Evolutionary conservation across 2,113 vertebrate genomes (phyloP).

Genomic region (Gambusia holbrooki): DNA sequence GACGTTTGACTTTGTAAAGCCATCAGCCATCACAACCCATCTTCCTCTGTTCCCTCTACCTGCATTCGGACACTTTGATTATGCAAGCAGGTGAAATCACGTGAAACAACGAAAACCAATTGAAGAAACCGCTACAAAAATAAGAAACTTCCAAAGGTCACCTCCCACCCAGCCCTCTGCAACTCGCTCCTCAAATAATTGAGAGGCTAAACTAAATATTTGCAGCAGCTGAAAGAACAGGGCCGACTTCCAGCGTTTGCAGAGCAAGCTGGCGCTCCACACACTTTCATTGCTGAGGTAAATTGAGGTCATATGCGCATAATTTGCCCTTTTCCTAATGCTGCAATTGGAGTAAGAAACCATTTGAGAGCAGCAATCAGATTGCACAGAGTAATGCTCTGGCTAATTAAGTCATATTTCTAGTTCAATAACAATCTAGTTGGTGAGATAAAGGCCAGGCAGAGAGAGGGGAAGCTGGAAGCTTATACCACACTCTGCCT

Average conservation of each 20-base stretch:
- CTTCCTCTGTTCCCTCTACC: background rate
- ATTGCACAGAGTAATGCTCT: conserved; percentile 61
- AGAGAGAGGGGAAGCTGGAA: conserved; percentile 26
- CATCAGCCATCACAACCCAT: background rate
- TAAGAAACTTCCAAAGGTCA: conserved; percentile 44
- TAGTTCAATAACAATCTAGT: conserved; percentile 74
- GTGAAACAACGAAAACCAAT: background rate
- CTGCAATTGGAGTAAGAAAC: conserved; percentile 67
- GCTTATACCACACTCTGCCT: conserved; percentile 21
- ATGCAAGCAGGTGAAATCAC: background rate
- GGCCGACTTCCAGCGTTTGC: conserved; percentile 39
- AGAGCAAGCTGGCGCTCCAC: conserved; percentile 30
- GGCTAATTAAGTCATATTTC: conserved; percentile 79
- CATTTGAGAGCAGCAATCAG: conserved; percentile 72
- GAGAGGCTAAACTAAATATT: conserved; percentile 52
- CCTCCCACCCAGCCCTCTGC: conserved; percentile 38
- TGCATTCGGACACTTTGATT: background rate
- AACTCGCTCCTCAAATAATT: conserved; percentile 33
- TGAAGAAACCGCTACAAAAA: conserved; percentile 19
- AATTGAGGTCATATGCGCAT: conserved; percentile 62
- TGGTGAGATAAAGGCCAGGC: conserved; percentile 69
- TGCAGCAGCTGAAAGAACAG: conserved; percentile 44
- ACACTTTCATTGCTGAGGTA: conserved; percentile 44
- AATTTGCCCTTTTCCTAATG: conserved; percentile 73
- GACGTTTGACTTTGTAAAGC: background rate